Conservation (phyloP, 1,140 invertebrate genomes). For the Apis mellifera region Amel_HAv3.1 CM009936.2:8801001-8801500, state of each 20-base stretch:
- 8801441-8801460: neutral
- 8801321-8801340: neutral
- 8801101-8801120: slow-evolving; percentile 3
- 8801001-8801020: slow-evolving; percentile 26
- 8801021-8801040: slow-evolving; percentile 27
- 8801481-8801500: too few relatives aligned
- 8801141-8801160: neutral
- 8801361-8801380: too few relatives aligned
- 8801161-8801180: neutral
- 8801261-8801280: neutral
- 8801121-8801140: slow-evolving; percentile 1
- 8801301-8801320: neutral
- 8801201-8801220: neutral
- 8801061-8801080: neutral
- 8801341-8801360: neutral
- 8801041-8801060: slow-evolving; percentile 31
- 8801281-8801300: neutral
- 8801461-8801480: neutral
- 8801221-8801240: slow-evolving; percentile 8
- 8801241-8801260: slow-evolving; percentile 21
- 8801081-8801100: neutral
- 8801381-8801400: too few relatives aligned
- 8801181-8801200: neutral
- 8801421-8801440: neutral
- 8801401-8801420: too few relatives aligned